These are phyloP conservation scores for Cancer borealis DNA, from an alignment of 2,888 invertebrate genomes.

Conservation along the genomic window DNA sequence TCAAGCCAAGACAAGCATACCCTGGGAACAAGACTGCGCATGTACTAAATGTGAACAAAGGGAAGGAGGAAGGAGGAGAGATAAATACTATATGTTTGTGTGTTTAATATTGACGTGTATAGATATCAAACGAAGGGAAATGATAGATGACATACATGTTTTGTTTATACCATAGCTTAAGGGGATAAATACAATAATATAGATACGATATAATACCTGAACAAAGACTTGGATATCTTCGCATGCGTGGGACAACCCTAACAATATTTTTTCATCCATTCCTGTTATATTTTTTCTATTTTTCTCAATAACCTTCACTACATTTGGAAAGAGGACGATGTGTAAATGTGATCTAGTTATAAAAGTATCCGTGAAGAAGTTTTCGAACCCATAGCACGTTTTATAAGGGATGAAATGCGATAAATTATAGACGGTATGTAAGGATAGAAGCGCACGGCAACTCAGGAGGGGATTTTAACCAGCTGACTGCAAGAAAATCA, in stretches of 20 bases:
- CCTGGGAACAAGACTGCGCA: background rate
- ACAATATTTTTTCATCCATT: too few relatives aligned
- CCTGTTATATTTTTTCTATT: background rate
- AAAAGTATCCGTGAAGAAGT: background rate
- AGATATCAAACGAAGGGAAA: too few relatives aligned
- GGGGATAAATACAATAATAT: background rate
- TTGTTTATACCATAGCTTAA: too few relatives aligned
- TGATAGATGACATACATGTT: too few relatives aligned
- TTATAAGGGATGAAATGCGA: background rate
- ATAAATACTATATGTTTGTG: too few relatives aligned
- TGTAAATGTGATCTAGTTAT: background rate
- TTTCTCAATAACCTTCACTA: background rate
- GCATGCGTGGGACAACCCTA: conserved; percentile 10
- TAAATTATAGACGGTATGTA: background rate
- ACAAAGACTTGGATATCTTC: background rate
- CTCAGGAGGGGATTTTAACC: background rate
- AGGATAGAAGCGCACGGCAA: background rate
- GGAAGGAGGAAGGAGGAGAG: too few relatives aligned
- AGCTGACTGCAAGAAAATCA: background rate
- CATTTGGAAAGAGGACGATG: background rate
- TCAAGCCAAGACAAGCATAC: background rate
- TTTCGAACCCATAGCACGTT: background rate
- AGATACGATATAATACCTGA: background rate
- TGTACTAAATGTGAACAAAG: background rate
- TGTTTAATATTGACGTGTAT: too few relatives aligned